Conservation (phyloP, 2,113 vertebrate genomes). For the Ageneiosus marmoratus region DNA sequence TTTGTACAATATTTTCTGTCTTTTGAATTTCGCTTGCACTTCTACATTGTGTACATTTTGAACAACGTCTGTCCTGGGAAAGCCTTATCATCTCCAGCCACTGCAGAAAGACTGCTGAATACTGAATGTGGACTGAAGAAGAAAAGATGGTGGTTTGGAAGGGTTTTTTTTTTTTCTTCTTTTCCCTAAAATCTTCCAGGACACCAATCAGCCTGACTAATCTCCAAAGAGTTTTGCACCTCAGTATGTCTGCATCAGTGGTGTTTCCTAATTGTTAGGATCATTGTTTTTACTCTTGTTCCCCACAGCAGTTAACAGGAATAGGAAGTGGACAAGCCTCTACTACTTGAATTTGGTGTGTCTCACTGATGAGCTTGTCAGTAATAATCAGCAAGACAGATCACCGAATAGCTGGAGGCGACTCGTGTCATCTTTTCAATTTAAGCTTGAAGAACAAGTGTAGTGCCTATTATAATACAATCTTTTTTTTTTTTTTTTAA, state of each 20-base stretch:
- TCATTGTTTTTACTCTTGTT: slow-evolving; percentile 2
- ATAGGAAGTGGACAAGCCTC: neutral
- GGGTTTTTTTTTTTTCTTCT: neutral
- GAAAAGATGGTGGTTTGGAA: slow-evolving; percentile 37
- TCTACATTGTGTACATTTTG: slow-evolving; percentile 64
- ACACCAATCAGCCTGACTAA: slow-evolving; percentile 60
- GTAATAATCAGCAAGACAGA: slow-evolving; percentile 17
- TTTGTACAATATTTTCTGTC: slow-evolving; percentile 75
- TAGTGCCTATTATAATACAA: slow-evolving; percentile 17
- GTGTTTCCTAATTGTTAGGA: neutral
- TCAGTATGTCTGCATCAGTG: slow-evolving; percentile 37
- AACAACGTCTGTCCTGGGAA: slow-evolving; percentile 70
- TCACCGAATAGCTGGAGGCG: neutral
- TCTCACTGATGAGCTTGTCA: slow-evolving; percentile 29
- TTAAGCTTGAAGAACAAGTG: slow-evolving; percentile 27
- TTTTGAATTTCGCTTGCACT: slow-evolving; percentile 71
- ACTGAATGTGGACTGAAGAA: slow-evolving; percentile 49
- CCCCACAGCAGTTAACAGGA: neutral
- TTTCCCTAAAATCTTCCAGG: slow-evolving; percentile 63
- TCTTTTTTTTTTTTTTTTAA: neutral
- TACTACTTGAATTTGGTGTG: slow-evolving; percentile 7
- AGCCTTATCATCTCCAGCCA: slow-evolving; percentile 73
- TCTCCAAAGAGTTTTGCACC: slow-evolving; percentile 78
- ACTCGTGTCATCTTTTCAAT: neutral
- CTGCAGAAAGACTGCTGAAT: slow-evolving; percentile 62